Conservation (phyloP, 1,140 invertebrate genomes). For the Capitella teleta region DNA sequence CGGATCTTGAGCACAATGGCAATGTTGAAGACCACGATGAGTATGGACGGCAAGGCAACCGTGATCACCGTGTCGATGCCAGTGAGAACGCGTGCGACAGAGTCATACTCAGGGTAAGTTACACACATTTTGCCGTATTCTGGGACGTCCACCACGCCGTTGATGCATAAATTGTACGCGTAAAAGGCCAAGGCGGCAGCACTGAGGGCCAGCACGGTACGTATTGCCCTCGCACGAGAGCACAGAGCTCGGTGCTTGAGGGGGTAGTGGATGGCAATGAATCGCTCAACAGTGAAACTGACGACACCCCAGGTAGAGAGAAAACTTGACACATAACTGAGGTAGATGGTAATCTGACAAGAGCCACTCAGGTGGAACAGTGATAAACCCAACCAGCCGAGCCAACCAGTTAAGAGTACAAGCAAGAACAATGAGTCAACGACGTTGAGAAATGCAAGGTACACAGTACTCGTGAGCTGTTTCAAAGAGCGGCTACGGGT, state of each 20-base stretch:
- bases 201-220: neutral
- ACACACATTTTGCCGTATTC: conserved; percentile 22
- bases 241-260: conserved; percentile 6
- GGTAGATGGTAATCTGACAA: conserved; percentile 8
- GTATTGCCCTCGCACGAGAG: conserved; percentile 5
- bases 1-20: conserved; percentile 56
- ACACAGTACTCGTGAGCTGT: conserved; percentile 9
- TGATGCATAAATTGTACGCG: conserved; percentile 6
- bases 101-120: conserved; percentile 1
- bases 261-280: conserved; percentile 8
- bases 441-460: conserved; percentile 7
- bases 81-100: conserved; percentile 2
- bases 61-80: conserved; percentile 11
- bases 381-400: neutral
- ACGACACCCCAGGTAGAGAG: conserved; percentile 12
- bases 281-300: conserved; percentile 13
- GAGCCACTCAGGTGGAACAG: conserved; percentile 12
- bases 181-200: conserved; percentile 6
- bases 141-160: conserved; percentile 14
- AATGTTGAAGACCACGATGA: conserved; percentile 59
- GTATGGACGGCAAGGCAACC: conserved; percentile 36
- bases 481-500: conserved; percentile 6
- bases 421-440: conserved; percentile 10
- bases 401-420: conserved; percentile 3
- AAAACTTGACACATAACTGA: conserved; percentile 6